Evolutionary conservation across 92 coral and sea anemone species (phyloP).

Genomic region (Umimayanthus kanabou): DNA sequence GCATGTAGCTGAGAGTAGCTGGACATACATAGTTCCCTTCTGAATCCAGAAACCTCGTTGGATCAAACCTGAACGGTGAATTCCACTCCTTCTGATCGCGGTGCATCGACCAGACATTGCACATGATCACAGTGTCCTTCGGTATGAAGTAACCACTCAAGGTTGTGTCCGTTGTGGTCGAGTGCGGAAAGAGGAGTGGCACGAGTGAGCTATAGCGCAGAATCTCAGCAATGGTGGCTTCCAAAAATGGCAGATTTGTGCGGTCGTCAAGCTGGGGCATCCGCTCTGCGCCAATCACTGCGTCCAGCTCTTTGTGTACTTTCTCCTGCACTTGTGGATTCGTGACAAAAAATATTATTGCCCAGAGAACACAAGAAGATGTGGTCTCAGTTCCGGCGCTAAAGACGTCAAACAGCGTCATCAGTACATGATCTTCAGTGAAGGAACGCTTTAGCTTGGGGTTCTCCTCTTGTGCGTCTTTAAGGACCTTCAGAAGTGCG

Average conservation of each 20-base stretch:
- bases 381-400: conserved; percentile 97
- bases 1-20: conserved; percentile 87
- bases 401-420: conserved; percentile 86
- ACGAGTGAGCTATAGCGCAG: conserved; percentile 87
- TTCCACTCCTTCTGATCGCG: conserved; percentile 89
- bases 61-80: conserved; percentile 82
- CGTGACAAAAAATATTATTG: conserved; percentile 80
- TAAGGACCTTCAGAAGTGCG: conserved; percentile 79
- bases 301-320: conserved; percentile 81
- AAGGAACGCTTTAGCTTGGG: conserved; percentile 50
- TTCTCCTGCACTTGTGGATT: conserved; percentile 82
- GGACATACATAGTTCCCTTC: conserved; percentile 84
- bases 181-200: conserved; percentile 94
- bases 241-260: conserved; percentile 74
- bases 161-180: conserved; percentile 85
- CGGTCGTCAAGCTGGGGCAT: conserved; percentile 84
- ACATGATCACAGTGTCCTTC: conserved; percentile 80
- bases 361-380: conserved; percentile 88
- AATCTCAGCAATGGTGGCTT: conserved; percentile 89
- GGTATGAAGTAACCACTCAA: conserved; percentile 81
- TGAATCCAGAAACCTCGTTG: conserved; percentile 81
- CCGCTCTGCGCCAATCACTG: conserved; percentile 80
- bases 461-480: conserved; percentile 55
- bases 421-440: conserved; percentile 84
- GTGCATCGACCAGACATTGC: conserved; percentile 95